phyloP scores from a whole-genome alignment of 2,113 vertebrate genomes.

The Parus major region DNA sequence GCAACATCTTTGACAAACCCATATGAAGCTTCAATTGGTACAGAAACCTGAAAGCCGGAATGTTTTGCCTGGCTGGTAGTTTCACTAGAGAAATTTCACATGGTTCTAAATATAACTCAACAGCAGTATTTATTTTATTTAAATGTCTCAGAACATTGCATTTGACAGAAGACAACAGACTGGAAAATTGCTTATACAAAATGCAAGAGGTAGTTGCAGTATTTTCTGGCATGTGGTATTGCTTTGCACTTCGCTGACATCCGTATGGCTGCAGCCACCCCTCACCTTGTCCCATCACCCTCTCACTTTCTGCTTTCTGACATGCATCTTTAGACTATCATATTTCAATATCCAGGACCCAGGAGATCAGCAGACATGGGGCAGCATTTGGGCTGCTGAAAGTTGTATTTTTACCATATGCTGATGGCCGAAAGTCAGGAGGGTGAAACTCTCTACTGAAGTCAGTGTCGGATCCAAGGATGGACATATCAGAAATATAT shows the following conservation, averaged over 20 bases:
- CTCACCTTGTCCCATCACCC: background rate
- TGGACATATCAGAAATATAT: background rate
- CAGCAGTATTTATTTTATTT: constrained; percentile 68
- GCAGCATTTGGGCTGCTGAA: background rate
- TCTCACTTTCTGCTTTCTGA: background rate
- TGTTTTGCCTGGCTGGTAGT: constrained; percentile 46
- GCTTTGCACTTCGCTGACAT: constrained; percentile 25
- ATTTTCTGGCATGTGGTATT: constrained; percentile 43
- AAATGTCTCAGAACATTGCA: constrained; percentile 71
- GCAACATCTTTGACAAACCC: background rate
- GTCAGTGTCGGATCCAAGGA: background rate
- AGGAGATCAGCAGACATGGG: background rate
- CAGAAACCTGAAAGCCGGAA: background rate
- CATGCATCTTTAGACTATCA: rapidly evolving
- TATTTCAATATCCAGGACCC: background rate
- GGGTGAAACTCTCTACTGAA: background rate
- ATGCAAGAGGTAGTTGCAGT: constrained; percentile 59
- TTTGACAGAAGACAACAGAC: constrained; percentile 71
- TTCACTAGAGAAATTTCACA: constrained; percentile 48
- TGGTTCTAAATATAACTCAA: constrained; percentile 60
- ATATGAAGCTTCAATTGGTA: background rate
- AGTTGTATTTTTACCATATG: background rate
- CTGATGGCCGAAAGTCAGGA: background rate
- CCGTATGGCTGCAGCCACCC: background rate
- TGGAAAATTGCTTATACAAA: constrained; percentile 72